These are phyloP conservation scores for Trissolcus basalis DNA, from an alignment of 1,140 invertebrate genomes.

Conservation along the genomic window DNA sequence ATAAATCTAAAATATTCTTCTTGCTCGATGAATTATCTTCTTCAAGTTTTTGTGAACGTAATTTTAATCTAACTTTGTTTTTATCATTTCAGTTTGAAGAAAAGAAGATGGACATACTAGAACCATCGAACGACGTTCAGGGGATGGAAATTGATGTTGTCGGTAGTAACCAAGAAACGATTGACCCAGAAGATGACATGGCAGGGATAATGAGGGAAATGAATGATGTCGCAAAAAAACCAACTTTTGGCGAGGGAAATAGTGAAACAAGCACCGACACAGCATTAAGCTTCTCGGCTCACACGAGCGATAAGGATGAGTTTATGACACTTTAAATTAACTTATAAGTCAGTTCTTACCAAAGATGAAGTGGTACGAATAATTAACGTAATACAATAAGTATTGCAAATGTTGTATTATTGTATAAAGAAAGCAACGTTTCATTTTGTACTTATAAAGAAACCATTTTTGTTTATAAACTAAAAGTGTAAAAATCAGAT, in stretches of 20 bases:
- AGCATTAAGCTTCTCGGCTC: constrained; percentile 71
- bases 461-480: no score
- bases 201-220: constrained; percentile 75
- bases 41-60: no score
- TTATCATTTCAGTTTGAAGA: constrained; percentile 66
- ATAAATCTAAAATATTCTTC: no score
- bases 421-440: background rate
- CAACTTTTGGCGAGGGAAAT: constrained; percentile 68
- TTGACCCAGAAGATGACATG: constrained; percentile 75
- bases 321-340: constrained; percentile 30
- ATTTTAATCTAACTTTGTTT: no score
- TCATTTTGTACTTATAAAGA: no score
- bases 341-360: constrained; percentile 1
- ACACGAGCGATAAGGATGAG: constrained; percentile 73
- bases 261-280: constrained; percentile 74
- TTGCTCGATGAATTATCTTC: no score
- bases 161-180: constrained; percentile 65
- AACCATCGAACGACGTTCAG: constrained; percentile 52
- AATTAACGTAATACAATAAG: background rate
- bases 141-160: constrained; percentile 69
- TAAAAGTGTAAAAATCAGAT: no score
- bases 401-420: background rate
- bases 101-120: constrained; percentile 41
- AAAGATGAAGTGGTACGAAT: constrained; percentile 9
- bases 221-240: constrained; percentile 70